Conservation (phyloP, 2,888 invertebrate species). For the Melinopterus prodromus region DNA sequence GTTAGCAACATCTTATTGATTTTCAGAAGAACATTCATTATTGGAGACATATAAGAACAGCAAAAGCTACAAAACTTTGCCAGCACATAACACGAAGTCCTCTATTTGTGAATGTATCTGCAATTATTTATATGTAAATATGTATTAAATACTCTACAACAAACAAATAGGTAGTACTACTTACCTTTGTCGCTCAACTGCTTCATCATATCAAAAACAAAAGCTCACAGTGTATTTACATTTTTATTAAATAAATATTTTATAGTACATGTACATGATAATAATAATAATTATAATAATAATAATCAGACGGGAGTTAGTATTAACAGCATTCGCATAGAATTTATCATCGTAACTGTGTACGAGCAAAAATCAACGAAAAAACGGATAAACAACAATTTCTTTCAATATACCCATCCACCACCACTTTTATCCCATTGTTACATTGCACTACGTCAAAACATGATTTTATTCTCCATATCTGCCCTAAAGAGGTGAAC, state of each 20-base stretch:
- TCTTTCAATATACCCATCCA: background rate
- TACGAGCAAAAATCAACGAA: conserved; percentile 7
- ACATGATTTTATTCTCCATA: background rate
- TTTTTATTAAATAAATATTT: conserved; percentile 59
- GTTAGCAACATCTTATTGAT: background rate
- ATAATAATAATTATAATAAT: conserved; percentile 42
- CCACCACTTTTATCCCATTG: background rate
- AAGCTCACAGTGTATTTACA: conserved; percentile 41
- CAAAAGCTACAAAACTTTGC: background rate
- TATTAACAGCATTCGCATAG: conserved; percentile 15
- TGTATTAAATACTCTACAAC: background rate
- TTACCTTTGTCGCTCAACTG: background rate
- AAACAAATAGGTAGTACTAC: background rate
- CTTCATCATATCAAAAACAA: background rate
- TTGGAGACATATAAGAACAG: too few species aligned
- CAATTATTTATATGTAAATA: background rate
- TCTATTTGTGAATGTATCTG: background rate
- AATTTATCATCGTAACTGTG: conserved; percentile 12
- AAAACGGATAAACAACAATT: conserved; percentile 15
- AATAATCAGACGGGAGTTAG: conserved; percentile 21
- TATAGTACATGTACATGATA: conserved; percentile 55
- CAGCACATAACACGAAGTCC: background rate
- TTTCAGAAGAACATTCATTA: too few species aligned
- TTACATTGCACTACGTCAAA: background rate
- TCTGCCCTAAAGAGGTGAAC: conserved; percentile 13